Percentiles rank a stretch among this genome's conserved stretches.
Evolutionary conservation across 2,888 invertebrate species (phyloP).

Genomic region (Julus scandinavius): DNA sequence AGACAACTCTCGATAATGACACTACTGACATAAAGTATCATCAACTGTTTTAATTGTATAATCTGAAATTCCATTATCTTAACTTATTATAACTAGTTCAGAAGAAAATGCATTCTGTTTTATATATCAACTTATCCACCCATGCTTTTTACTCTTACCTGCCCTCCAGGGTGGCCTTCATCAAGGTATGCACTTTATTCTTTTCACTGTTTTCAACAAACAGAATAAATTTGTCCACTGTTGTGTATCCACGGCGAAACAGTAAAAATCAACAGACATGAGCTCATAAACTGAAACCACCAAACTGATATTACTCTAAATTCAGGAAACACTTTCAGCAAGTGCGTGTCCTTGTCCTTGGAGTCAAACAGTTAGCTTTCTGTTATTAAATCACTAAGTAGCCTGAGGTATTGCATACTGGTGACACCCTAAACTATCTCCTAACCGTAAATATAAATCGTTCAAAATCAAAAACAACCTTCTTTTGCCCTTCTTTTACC

Average conservation of each 20-base stretch:
- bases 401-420: conserved; percentile 14
- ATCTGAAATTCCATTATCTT: too few relatives aligned
- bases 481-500: conserved; percentile 15
- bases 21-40: too few relatives aligned
- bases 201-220: background rate
- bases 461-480: background rate
- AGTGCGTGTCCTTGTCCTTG: conserved; percentile 33
- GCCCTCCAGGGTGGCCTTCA: background rate
- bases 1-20: too few relatives aligned
- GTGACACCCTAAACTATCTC: conserved; percentile 8
- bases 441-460: conserved; percentile 4
- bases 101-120: too few relatives aligned
- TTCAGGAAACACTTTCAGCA: conserved; percentile 29
- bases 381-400: conserved; percentile 33
- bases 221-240: background rate
- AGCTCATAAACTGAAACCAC: background rate
- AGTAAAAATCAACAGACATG: conserved; percentile 1
- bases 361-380: conserved; percentile 24
- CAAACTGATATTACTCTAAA: background rate
- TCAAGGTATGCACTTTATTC: background rate
- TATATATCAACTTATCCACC: background rate
- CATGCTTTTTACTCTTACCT: background rate
- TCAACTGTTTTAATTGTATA: too few relatives aligned
- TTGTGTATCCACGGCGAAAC: background rate
- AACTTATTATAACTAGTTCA: too few relatives aligned